These are phyloP conservation scores for Nematolebias whitei DNA, from an alignment of 2,113 vertebrate genomes.

Conservation along the genomic window DNA sequence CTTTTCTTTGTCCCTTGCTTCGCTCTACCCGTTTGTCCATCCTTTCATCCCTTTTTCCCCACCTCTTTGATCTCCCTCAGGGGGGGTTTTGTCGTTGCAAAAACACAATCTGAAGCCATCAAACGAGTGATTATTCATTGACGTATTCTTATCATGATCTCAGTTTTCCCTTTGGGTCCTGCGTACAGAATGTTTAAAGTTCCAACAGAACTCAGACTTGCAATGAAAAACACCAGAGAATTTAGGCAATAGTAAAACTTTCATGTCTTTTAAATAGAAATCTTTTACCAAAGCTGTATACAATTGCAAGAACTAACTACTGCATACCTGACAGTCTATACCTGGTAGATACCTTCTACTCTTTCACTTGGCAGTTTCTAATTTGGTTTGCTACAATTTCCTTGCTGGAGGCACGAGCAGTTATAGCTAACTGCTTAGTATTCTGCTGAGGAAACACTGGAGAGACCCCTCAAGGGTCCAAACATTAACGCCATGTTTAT, in stretches of 20 bases:
- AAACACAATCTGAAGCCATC: constrained; percentile 79
- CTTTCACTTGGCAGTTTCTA: constrained; percentile 16
- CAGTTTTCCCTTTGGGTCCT: constrained; percentile 43
- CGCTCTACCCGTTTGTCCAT: constrained; percentile 2
- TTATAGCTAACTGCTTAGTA: constrained; percentile 51
- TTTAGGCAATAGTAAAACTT: constrained; percentile 10
- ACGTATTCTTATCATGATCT: constrained; percentile 75
- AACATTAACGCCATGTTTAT: constrained; percentile 72
- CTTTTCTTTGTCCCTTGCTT: constrained; percentile 18
- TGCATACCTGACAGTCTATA: constrained; percentile 23
- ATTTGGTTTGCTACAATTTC: constrained; percentile 8
- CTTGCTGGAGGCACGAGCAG: constrained; percentile 7
- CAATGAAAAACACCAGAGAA: constrained; percentile 56
- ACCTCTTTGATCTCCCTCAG: constrained; percentile 53
- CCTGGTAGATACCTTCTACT: too few species aligned
- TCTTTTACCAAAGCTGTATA: too few species aligned
- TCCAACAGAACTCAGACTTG: constrained; percentile 35
- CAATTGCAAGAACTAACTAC: background rate
- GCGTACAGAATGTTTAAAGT: constrained; percentile 61
- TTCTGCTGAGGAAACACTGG: constrained; percentile 40
- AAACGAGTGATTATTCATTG: constrained; percentile 75
- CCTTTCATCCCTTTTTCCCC: constrained; percentile 23
- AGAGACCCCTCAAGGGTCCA: constrained; percentile 58
- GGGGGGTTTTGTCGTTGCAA: constrained; percentile 71
- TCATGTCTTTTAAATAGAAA: constrained; percentile 1